Evolutionary conservation across 2,888 invertebrate genomes (phyloP), one percentile per base, ranked within the genome.

Genomic region (Hypena proboscidalis): DNA sequence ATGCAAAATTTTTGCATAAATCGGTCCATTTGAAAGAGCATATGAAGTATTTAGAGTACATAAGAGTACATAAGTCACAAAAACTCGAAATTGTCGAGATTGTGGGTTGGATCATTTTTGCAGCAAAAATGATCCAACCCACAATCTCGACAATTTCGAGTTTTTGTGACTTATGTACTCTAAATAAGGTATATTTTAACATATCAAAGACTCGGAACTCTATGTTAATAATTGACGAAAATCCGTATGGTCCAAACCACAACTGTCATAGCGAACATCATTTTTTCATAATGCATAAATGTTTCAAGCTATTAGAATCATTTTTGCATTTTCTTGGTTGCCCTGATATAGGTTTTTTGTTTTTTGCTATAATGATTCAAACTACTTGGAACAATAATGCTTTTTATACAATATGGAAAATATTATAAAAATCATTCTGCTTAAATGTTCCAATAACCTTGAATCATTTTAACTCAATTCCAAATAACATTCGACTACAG

Each of bases 401-500:
- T 17, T 17, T 17, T 17, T 17, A 17, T 17, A 17, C 17, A 17
- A 17, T 17, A 17, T 17, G 17, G 17, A 5, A 17, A 17, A 17
- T 17, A 17, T 17, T 17, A 17, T n/a, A n/a, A n/a, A n/a, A n/a
- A n/a, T n/a, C n/a, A n/a, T n/a, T n/a, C n/a, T n/a, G n/a, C n/a
- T n/a, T 25, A 17, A 34, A 34, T 25, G 25, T 34, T 34, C 34
- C 34, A 34, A 10, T 15, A 22, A 34, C 25, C 34, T 34, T 25
- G 34, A 34, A 34, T 34, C 34, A 33, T 33, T 29, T 41, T 29
- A 34, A 34, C 27, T 34, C 20, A 26, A 40, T 40, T 40, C 32
- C 15, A 22, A 41, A 41, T 41, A 41, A 34, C 40, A 40, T 40
- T 21, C 21, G 32, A 40, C 15, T 38, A 26, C 30, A 37, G 21